Percentiles rank a stretch among this genome's conserved stretches.
Evolutionary conservation across 2,888 invertebrate genomes (phyloP).

Genomic region (Villa cingulata): DNA sequence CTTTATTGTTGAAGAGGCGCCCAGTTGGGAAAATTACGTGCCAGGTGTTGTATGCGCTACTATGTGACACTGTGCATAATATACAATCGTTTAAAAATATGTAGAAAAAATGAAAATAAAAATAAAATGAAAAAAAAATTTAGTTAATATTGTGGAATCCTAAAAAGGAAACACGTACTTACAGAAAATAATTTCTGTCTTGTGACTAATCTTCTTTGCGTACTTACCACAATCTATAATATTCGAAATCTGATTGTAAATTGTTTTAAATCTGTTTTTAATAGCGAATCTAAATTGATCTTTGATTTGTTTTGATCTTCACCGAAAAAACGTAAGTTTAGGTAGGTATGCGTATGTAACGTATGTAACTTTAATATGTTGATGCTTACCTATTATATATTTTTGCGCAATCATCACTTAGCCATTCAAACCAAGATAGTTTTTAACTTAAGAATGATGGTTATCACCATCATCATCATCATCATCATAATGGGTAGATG

Average conservation of each 20-base stretch:
- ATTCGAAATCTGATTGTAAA: not conserved
- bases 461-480: too few relatives aligned
- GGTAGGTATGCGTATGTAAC: too few relatives aligned
- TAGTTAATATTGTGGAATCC: too few relatives aligned
- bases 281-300: not conserved
- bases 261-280: not conserved
- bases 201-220: not conserved
- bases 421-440: too few relatives aligned
- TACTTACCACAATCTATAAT: not conserved
- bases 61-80: constrained; percentile 3
- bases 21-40: constrained; percentile 9
- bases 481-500: too few relatives aligned
- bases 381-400: too few relatives aligned
- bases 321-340: not conserved
- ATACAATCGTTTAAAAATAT: too few relatives aligned
- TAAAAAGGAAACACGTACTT: not conserved
- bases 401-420: too few relatives aligned
- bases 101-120: too few relatives aligned
- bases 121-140: too few relatives aligned
- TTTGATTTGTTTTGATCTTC: not conserved
- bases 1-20: constrained; percentile 3
- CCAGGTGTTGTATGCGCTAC: constrained; percentile 6
- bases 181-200: not conserved
- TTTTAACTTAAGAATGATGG: too few relatives aligned
- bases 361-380: too few relatives aligned